A percentile compares a stretch with the other conserved stretches of the same genome.
Conservation (phyloP, 2,888 invertebrate species). For the Papilio demoleus region DNA sequence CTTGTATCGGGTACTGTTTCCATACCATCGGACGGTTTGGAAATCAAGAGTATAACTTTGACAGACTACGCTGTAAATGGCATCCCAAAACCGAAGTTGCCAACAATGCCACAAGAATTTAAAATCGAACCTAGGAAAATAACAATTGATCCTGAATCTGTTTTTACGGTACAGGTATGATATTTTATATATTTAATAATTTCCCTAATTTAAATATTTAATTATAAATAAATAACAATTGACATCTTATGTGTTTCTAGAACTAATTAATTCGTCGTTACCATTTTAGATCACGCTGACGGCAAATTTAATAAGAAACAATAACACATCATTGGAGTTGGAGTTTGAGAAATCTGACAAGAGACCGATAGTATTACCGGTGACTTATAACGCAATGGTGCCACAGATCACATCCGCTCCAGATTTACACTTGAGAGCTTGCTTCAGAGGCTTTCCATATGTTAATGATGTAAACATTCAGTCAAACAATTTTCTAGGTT, state of each 20-base stretch:
- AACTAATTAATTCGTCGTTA: slow-evolving; percentile 26
- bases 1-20: slow-evolving; percentile 78
- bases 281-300: slow-evolving; percentile 77
- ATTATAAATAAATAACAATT: too few relatives aligned
- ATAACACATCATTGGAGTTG: slow-evolving; percentile 75
- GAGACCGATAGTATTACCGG: slow-evolving; percentile 78
- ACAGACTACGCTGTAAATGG: slow-evolving; percentile 71
- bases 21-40: slow-evolving; percentile 81
- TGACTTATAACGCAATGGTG: slow-evolving; percentile 77
- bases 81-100: slow-evolving; percentile 67
- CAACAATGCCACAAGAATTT: slow-evolving; percentile 82
- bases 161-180: slow-evolving; percentile 70
- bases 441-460: slow-evolving; percentile 84
- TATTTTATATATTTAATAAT: slow-evolving; percentile 11
- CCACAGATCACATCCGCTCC: slow-evolving; percentile 77
- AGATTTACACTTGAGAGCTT: slow-evolving; percentile 81
- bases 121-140: slow-evolving; percentile 75
- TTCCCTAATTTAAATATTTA: neutral
- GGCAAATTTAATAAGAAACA: slow-evolving; percentile 78
- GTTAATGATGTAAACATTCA: slow-evolving; percentile 72
- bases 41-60: slow-evolving; percentile 75
- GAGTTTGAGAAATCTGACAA: slow-evolving; percentile 84
- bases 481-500: slow-evolving; percentile 78
- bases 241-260: too few relatives aligned
- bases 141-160: slow-evolving; percentile 72